Conservation (phyloP, 2,113 vertebrate species). For the Lates calcarifer region DNA sequence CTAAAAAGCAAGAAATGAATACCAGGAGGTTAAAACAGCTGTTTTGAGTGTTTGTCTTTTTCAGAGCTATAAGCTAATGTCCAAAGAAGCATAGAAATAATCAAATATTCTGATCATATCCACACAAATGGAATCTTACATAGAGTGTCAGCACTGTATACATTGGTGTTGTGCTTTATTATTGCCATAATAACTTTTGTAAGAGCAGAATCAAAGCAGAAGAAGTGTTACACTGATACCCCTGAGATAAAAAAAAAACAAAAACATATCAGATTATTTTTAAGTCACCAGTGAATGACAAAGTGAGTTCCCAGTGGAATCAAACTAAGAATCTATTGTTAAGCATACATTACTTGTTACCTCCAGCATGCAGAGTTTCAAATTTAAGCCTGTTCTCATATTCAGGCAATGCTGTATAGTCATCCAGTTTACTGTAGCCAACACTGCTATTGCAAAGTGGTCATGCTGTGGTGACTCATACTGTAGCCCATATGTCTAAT, state of each 20-base stretch:
- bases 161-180: background rate
- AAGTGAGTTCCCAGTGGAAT: background rate
- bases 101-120: background rate
- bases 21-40: background rate
- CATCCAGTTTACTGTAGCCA: slow-evolving; percentile 11
- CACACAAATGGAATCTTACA: background rate
- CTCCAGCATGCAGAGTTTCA: background rate
- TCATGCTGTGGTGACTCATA: slow-evolving; percentile 40
- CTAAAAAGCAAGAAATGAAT: background rate
- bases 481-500: slow-evolving; percentile 52
- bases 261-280: slow-evolving; percentile 10
- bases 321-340: background rate
- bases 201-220: background rate
- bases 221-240: background rate
- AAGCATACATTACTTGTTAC: slow-evolving; percentile 23
- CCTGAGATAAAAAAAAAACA: background rate
- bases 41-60: too few relatives aligned
- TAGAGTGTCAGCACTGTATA: background rate
- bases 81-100: background rate
- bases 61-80: background rate
- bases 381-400: slow-evolving; percentile 17
- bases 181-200: background rate
- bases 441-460: slow-evolving; percentile 31
- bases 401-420: background rate
- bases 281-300: slow-evolving; percentile 1